These are phyloP conservation scores for Cosmia pyralina DNA, from an alignment of 2,888 invertebrate species.

Conservation along the genomic window DNA sequence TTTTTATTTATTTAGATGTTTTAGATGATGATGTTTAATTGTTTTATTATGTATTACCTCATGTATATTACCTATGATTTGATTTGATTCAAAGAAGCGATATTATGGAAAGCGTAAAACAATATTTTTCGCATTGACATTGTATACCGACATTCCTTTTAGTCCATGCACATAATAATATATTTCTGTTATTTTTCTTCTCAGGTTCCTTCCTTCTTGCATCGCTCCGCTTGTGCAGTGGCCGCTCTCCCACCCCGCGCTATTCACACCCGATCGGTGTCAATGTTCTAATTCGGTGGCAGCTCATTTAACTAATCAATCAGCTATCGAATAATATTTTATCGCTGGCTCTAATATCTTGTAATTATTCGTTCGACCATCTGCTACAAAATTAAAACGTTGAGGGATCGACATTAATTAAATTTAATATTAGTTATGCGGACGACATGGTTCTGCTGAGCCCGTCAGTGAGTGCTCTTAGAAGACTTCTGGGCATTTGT, in stretches of 20 bases:
- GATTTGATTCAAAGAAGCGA: neutral
- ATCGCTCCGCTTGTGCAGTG: slow-evolving; percentile 55
- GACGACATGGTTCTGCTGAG: no score
- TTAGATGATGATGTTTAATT: no score
- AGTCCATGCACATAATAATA: no score
- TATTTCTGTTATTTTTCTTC: neutral
- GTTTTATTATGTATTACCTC: no score
- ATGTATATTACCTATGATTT: no score
- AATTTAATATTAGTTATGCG: no score
- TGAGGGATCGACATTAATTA: slow-evolving; percentile 54
- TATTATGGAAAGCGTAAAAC: neutral
- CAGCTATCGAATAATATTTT: slow-evolving; percentile 54
- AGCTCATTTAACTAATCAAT: slow-evolving; percentile 69
- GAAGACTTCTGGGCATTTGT: no score
- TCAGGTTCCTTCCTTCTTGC: neutral
- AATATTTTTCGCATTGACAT: neutral
- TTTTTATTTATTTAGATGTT: no score
- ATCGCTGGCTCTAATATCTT: slow-evolving; percentile 46
- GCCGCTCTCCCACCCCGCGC: slow-evolving; percentile 69
- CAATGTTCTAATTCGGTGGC: slow-evolving; percentile 79
- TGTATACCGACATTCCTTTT: neutral
- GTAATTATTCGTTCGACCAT: slow-evolving; percentile 44
- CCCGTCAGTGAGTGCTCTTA: no score
- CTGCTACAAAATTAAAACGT: slow-evolving; percentile 20
- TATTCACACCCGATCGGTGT: slow-evolving; percentile 71